Evolutionary conservation across 92 coral and sea anemone species (phyloP).

Genomic region (Phenganax subtilis): DNA sequence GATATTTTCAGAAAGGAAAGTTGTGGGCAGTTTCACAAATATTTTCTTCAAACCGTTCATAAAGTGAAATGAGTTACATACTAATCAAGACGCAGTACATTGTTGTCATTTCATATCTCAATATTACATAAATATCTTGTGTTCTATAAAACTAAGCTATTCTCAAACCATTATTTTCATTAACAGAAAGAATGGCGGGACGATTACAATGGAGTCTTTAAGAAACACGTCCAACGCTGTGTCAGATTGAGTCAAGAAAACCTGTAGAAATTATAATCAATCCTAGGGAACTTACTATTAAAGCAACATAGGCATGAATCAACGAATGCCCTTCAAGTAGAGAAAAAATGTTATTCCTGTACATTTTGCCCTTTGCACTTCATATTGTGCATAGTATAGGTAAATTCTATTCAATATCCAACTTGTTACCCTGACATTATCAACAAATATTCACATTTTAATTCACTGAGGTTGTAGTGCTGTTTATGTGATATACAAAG

Average conservation of each 20-base stretch:
- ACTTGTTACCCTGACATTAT: no score
- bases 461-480: no score
- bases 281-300: background rate
- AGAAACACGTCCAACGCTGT: slow-evolving; percentile 82
- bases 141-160: background rate
- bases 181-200: slow-evolving; percentile 93
- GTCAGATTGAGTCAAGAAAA: slow-evolving; percentile 77
- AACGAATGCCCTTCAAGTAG: background rate
- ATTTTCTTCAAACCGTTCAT: no score
- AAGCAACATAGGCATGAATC: slow-evolving; percentile 18
- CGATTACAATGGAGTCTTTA: slow-evolving; percentile 68
- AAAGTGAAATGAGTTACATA: no score
- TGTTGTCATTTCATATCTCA: background rate
- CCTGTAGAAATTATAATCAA: slow-evolving; percentile 6
- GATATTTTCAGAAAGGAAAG: no score
- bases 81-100: background rate
- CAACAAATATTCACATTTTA: no score
- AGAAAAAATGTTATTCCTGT: background rate
- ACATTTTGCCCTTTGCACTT: no score
- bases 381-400: no score
- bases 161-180: background rate
- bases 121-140: background rate
- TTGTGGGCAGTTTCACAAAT: no score
- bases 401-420: no score
- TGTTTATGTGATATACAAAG: no score